Conservation (phyloP, 2,113 vertebrate species). For the Pluvianellus socialis region DNA sequence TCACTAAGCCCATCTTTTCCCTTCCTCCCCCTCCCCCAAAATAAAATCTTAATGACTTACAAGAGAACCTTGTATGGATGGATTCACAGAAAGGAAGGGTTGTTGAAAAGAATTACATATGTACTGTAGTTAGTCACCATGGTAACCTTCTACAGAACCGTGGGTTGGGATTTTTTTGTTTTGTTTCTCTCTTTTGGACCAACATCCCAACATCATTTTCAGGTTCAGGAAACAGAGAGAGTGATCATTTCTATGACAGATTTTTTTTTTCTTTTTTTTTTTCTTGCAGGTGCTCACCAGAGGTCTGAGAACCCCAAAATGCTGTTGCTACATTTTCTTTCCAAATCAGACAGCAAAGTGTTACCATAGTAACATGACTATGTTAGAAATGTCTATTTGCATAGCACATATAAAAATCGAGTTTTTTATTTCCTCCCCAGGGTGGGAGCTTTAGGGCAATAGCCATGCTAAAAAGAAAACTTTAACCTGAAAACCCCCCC, state of each 20-base stretch:
- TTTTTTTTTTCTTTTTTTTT: conserved; percentile 14
- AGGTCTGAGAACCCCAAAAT: conserved; percentile 79
- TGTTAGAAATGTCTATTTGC: conserved; percentile 83
- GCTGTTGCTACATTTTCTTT: conserved; percentile 79
- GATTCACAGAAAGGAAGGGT: conserved; percentile 79
- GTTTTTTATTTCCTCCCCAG: conserved; percentile 52
- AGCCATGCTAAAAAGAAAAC: conserved; percentile 57
- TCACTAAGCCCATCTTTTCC: conserved; percentile 38
- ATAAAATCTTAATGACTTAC: conserved; percentile 84
- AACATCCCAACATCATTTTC: conserved; percentile 72
- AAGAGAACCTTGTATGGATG: conserved; percentile 86
- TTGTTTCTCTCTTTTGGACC: conserved; percentile 80
- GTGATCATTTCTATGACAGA: conserved; percentile 65
- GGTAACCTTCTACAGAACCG: conserved; percentile 88
- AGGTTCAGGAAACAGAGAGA: conserved; percentile 76
- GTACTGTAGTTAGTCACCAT: conserved; percentile 85
- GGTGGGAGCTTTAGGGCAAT: conserved; percentile 33
- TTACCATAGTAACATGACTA: conserved; percentile 86
- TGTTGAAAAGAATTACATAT: conserved; percentile 90
- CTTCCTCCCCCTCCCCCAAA: conserved; percentile 61
- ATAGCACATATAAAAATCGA: conserved; percentile 82
- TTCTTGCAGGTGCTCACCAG: conserved; percentile 68
- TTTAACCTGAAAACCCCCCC: conserved; percentile 28
- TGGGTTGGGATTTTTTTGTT: conserved; percentile 75
- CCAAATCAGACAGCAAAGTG: conserved; percentile 83